phyloP scores from a whole-genome alignment of 64 coral and sea anemone species.

The Pocillopora damicornis region DNA sequence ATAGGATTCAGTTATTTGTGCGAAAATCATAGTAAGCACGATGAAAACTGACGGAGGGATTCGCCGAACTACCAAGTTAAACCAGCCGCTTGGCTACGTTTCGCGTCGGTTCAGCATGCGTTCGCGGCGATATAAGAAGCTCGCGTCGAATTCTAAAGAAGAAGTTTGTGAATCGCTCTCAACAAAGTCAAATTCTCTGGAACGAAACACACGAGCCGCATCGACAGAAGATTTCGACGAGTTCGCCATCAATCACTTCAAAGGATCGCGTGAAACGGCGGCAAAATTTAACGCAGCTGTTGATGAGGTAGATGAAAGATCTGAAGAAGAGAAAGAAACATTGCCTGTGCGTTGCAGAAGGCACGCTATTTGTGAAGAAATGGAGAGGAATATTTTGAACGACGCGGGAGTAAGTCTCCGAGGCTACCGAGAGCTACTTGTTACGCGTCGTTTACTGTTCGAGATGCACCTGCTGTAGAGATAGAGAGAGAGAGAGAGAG shows the following conservation, averaged over 20 bases:
- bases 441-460: constrained; percentile 18
- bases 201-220: constrained; percentile 1
- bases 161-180: background rate
- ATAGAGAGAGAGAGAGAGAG: background rate
- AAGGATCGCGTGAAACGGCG: background rate
- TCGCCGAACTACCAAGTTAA: background rate
- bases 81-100: background rate
- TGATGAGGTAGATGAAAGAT: background rate
- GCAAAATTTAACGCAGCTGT: constrained; percentile 9
- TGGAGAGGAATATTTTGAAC: constrained; percentile 26
- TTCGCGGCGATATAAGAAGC: constrained; percentile 21
- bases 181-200: background rate
- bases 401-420: constrained; percentile 35
- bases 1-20: background rate
- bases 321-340: background rate
- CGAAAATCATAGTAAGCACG: background rate
- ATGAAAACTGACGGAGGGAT: constrained; percentile 14
- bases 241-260: constrained; percentile 9
- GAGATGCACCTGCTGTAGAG: constrained; percentile 32
- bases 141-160: background rate
- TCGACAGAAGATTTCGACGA: constrained; percentile 8
- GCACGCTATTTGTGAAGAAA: constrained; percentile 52
- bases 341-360: constrained; percentile 14
- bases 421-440: constrained; percentile 28
- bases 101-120: constrained; percentile 19